Evolutionary conservation across 1,140 invertebrate genomes (phyloP), one percentile per base, ranked within the genome.

Genomic region (Hydropsyche tenuis): DNA sequence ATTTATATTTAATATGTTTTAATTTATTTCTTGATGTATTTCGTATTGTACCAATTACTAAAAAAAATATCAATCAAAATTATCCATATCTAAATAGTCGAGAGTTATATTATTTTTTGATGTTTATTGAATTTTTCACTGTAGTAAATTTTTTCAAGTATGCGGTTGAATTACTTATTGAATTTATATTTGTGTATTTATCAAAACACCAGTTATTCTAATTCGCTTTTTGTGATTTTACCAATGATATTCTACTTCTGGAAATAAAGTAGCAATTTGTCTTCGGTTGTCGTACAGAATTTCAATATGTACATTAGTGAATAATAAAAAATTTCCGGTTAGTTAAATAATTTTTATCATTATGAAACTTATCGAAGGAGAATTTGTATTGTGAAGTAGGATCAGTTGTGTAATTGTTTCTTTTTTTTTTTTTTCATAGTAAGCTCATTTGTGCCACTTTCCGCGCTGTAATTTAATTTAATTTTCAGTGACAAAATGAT

Each of bases 401-500:
- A 37, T 23, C 46, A 12, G 46, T 53, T 30, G 23, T 53, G 16
- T 56, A 53, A 25, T n/a, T 45, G 22, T 53, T 23, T 9, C 11
- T 22, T 45, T 0, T 63, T 20, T 63, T 22, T 25, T 42, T 14
- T 71, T 60, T 71, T 60, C 27, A 60, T n/a, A n/a, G n/a, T 30
- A 43, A 56, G n/a, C 60, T 73, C 62, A 56, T 73, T 62, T 43
- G 62, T 64, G 71, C 71, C 71, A 73, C 71, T 64, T 65, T 37
- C 30, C n/a, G 60, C 42, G 16, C 46, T 30, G 11, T n/a, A 1
- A 20, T 23, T 20, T 20, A 62, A 62, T 62, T 51, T 62, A 4
- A 4, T 37, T 37, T 37, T 37, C 9, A 4, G 3, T 37, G 30
- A 37, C 30, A 37, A 37, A 37, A 37, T 37, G 30, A 37, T 37